These are phyloP conservation scores for Mastomys natalensis DNA, from an alignment of 2,113 vertebrate species.

Conservation along the genomic window DNA sequence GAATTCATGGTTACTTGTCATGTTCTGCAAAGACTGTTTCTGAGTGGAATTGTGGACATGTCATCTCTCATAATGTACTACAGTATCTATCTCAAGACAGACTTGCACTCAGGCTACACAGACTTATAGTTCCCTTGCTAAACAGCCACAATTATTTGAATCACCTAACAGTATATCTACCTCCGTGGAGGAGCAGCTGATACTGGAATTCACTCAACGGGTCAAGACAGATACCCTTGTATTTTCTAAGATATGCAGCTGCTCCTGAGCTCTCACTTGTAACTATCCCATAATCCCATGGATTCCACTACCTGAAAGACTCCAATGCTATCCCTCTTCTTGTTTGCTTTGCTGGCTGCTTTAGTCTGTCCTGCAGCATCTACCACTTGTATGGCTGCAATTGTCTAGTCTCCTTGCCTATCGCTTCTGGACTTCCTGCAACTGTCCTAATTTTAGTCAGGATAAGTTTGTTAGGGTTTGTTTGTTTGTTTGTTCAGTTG, in stretches of 20 bases:
- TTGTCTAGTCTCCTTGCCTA: neutral
- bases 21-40: conserved; percentile 8
- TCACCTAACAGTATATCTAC: neutral
- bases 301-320: neutral
- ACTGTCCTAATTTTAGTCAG: neutral
- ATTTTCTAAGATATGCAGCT: neutral
- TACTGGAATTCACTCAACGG: neutral
- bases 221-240: neutral
- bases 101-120: neutral
- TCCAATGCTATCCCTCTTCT: neutral
- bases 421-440: neutral
- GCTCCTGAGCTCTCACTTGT: neutral
- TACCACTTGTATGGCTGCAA: too few species aligned
- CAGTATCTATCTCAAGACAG: conserved; percentile 5
- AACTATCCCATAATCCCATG: neutral
- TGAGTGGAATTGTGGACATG: conserved; percentile 51
- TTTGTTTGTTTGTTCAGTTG: neutral
- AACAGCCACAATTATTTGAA: neutral
- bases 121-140: neutral
- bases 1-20: neutral
- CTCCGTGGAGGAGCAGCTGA: neutral
- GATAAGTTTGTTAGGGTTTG: neutral
- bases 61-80: conserved; percentile 17
- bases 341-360: neutral
- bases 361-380: neutral